These are phyloP conservation scores for Galeruca laticollis DNA, from an alignment of 2,888 invertebrate species.

Conservation along the genomic window DNA sequence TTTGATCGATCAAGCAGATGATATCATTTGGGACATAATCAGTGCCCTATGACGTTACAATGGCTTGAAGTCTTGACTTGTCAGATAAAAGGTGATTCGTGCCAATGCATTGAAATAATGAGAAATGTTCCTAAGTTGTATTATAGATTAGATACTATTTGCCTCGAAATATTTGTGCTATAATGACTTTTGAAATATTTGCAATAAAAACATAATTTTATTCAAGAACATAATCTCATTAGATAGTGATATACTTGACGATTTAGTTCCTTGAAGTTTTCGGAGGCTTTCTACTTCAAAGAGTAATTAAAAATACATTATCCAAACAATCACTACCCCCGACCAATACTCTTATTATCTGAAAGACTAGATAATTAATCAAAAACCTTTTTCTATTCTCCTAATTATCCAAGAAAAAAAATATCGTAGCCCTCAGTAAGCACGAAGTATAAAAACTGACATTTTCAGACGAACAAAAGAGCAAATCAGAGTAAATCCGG, in stretches of 20 bases:
- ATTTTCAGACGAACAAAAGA: constrained; percentile 40
- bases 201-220: background rate
- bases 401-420: constrained; percentile 8
- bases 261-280: background rate
- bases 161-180: too few relatives aligned
- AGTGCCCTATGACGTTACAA: too few relatives aligned
- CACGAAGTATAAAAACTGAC: constrained; percentile 2
- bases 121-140: too few relatives aligned
- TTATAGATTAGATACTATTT: too few relatives aligned
- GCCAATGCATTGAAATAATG: too few relatives aligned
- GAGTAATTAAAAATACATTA: constrained; percentile 12
- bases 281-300: background rate
- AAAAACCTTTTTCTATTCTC: background rate
- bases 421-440: background rate
- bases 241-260: too few relatives aligned
- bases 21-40: too few relatives aligned
- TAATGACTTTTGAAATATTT: background rate
- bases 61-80: too few relatives aligned
- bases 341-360: background rate
- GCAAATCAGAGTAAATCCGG: constrained; percentile 56
- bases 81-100: too few relatives aligned
- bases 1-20: too few relatives aligned
- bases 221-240: background rate
- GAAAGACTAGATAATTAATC: constrained; percentile 4
- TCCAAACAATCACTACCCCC: background rate